Evolutionary conservation across 2,888 invertebrate genomes (phyloP), one percentile per base, ranked within the genome.

Genomic region (Drosophila siamana): DNA sequence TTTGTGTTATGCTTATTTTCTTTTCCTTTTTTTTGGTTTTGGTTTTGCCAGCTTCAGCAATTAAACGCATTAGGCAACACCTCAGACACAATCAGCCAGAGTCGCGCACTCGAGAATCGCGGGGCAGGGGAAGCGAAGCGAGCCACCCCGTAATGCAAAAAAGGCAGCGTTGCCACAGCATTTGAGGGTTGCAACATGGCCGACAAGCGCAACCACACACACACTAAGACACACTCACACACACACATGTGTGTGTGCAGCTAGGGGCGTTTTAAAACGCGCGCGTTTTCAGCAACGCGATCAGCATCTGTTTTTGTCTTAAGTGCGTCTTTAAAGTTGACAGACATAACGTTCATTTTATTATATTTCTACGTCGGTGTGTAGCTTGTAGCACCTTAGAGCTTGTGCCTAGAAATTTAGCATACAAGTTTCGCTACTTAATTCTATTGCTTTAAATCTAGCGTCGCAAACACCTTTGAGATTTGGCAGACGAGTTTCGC

Each of bases 41-140:
- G n/a, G n/a, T n/a, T n/a, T n/a, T 41, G 54, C 67, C 56, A 59
- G 52, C 40, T 55, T 59, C 56, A 69, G 69, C 63, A 85, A 86
- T 86, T 85, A 86, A 85, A 88, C 73, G 81, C 84, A 83, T 85
- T 88, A 74, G 69, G 77, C 85, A 66, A 87, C 87, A 86, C 86
- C 87, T 83, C 78, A 78, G 71, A 69, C 61, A 74, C 52, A 65
- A 44, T 41, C 28, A 16, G 38, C 43, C 43, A 24, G 11, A 30
- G 30, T 30, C 9, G 2, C 13, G 19, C 38, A 15, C 36, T 38
- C 36, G 13, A 38, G 15, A 19, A 1, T 19, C 19, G 19, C 2
- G 19, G 19, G 19, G 19, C 1, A 19, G 19, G 19, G 19, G 19
- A 19, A 5, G 11, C 33, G n/a, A 9, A n/a, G 11, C 15, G 43